These are phyloP conservation scores for Liopterus haemorrhoidalis DNA, from an alignment of 2,888 invertebrate species.

Conservation along the genomic window DNA sequence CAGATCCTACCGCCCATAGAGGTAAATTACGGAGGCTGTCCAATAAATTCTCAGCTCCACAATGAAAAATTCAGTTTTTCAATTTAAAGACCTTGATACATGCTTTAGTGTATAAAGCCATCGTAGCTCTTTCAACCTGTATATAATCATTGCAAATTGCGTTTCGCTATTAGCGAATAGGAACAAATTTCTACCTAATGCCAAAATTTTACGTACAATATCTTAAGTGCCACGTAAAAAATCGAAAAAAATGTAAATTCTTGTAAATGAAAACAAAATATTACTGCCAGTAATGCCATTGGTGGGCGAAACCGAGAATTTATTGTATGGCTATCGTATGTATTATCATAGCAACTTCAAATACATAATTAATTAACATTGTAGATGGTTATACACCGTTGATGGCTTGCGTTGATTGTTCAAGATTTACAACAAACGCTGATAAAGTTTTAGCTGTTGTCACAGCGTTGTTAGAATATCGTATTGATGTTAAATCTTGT, in stretches of 20 bases:
- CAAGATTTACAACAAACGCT: conserved; percentile 45
- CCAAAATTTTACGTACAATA: conserved; percentile 6
- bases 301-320: too few relatives aligned
- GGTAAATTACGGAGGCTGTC: too few relatives aligned
- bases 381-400: conserved; percentile 58
- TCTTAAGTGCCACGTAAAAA: conserved; percentile 6
- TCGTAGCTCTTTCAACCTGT: too few relatives aligned
- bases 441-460: conserved; percentile 45
- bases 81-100: too few relatives aligned
- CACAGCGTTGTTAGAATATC: conserved; percentile 48
- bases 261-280: too few relatives aligned
- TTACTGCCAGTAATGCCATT: too few relatives aligned
- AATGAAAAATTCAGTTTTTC: too few relatives aligned
- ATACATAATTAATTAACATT: conserved; percentile 29
- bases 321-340: conserved; percentile 2
- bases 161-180: too few relatives aligned
- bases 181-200: too few relatives aligned
- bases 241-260: too few relatives aligned
- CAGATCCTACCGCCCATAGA: conserved; percentile 51
- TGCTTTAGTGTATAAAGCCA: background rate
- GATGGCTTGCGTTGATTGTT: conserved; percentile 59
- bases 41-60: too few relatives aligned
- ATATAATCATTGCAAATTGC: too few relatives aligned
- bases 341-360: background rate
- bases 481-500: conserved; percentile 51